Evolutionary conservation across 2,113 vertebrate species (phyloP).

Genomic region (human): DNA sequence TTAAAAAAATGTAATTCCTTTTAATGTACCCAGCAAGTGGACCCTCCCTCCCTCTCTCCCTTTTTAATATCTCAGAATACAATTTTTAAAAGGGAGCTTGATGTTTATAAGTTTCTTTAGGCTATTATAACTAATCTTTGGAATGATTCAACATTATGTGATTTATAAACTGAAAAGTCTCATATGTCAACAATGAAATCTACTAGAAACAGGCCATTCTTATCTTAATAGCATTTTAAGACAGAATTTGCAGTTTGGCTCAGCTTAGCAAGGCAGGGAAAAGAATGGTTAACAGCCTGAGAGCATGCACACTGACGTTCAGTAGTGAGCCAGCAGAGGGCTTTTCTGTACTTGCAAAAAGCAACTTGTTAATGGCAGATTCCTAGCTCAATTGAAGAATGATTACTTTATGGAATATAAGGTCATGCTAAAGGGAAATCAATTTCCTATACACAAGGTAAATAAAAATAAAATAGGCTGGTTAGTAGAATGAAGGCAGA

Average conservation of each 20-base stretch:
- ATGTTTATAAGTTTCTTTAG: constrained; percentile 64
- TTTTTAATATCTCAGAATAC: not conserved
- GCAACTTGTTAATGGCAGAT: not conserved
- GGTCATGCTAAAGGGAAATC: constrained; percentile 2
- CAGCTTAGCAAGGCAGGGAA: not conserved
- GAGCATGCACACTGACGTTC: not conserved
- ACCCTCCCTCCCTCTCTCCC: not conserved
- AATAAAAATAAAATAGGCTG: not conserved
- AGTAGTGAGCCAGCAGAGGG: constrained; percentile 60
- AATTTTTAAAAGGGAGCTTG: constrained; percentile 15
- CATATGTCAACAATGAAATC: constrained; percentile 55
- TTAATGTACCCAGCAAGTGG: not conserved
- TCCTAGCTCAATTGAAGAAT: not conserved
- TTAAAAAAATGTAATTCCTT: constrained; percentile 37
- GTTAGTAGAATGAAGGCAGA: not conserved
- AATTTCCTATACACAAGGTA: not conserved
- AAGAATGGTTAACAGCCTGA: not conserved
- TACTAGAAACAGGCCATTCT: constrained; percentile 43
- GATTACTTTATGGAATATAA: not conserved
- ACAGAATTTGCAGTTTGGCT: not conserved
- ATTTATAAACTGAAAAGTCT: constrained; percentile 52
- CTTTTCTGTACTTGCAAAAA: constrained; percentile 19
- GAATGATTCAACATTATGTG: not conserved
- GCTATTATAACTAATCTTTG: constrained; percentile 45
- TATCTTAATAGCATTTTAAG: constrained; percentile 57